phyloP scores from a whole-genome alignment of 1,140 invertebrate genomes.

The Brachionus angularis region DNA sequence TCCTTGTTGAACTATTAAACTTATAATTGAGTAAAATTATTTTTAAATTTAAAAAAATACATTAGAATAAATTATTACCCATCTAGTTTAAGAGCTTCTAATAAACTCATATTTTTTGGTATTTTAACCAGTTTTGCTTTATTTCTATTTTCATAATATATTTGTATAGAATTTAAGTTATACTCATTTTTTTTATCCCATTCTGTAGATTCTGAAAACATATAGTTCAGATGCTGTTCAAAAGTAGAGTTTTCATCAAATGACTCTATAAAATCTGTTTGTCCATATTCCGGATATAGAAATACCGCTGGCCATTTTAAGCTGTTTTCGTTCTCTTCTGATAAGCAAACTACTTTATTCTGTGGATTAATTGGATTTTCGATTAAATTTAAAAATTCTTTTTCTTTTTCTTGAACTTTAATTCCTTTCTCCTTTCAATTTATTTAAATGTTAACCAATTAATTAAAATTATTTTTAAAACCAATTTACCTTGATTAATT shows the following conservation, averaged over 20 bases:
- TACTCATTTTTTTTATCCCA: constrained; percentile 75
- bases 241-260: constrained; percentile 71
- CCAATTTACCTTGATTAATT: background rate
- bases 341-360: background rate
- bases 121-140: constrained; percentile 66
- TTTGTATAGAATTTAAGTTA: constrained; percentile 55
- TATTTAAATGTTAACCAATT: background rate
- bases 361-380: constrained; percentile 15
- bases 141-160: constrained; percentile 74
- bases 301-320: constrained; percentile 72
- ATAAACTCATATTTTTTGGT: constrained; percentile 62
- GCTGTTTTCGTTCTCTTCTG: background rate
- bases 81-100: constrained; percentile 64
- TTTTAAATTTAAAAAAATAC: background rate
- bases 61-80: constrained; percentile 58
- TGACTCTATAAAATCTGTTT: constrained; percentile 60
- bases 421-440: constrained; percentile 1
- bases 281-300: constrained; percentile 70
- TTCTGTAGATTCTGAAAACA: constrained; percentile 66
- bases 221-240: constrained; percentile 66
- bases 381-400: constrained; percentile 10
- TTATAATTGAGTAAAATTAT: constrained; percentile 50
- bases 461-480: background rate
- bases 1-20: constrained; percentile 59
- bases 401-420: constrained; percentile 12